Base-by-base conservation (phyloP, 92 coral and sea anemone species). In the Palythoa grandis region DNA sequence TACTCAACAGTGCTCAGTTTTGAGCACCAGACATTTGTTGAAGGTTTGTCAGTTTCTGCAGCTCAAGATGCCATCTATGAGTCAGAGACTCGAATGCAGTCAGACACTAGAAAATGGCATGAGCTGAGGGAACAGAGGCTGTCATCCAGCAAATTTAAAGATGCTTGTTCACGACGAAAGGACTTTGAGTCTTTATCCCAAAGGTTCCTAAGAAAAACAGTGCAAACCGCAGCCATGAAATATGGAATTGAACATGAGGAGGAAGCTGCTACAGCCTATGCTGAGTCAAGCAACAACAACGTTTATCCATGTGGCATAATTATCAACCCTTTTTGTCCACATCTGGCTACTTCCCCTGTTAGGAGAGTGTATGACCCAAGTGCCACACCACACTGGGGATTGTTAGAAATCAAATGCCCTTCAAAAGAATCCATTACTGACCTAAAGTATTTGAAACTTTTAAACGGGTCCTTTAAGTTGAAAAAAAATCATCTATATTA, bases 331-430 rank as follows among this genome's bases (percentile, higher is more conserved):
- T 50, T 29, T 20, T 76, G 83, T 16, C 88, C 76, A 22, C 56
- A 63, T 48, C 83, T 86, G 43, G 88, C 76, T 14, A 86, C 88
- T 3, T 86, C 88, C 1, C 88, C 83, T 1, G 84, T 76, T 73
- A 86, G 88, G 25, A 40, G 78, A 29, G 88, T 86, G 48, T 76
- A 65, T 86, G 88, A 86, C 38, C 74, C 83, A 4, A 3, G 65
- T 58, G 77, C 83, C 38, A 63, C 15, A 47, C 40, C 56, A 7
- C 50, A 52, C 3, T 76, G 66, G 77, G 88, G 88, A 15, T 53
- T 86, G 8, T 23, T 86, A 39, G 83, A 86, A 82, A 56, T 7
- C 15, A 12, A 56, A 56, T 56, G 63, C 63, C 63, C 19, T 56
- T 4, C 19, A 17, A 56, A 56, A 56, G 16, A 40, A 40, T n/a